Conservation (phyloP, 2,888 invertebrate genomes). For the Acanthosepion lycidas region DNA sequence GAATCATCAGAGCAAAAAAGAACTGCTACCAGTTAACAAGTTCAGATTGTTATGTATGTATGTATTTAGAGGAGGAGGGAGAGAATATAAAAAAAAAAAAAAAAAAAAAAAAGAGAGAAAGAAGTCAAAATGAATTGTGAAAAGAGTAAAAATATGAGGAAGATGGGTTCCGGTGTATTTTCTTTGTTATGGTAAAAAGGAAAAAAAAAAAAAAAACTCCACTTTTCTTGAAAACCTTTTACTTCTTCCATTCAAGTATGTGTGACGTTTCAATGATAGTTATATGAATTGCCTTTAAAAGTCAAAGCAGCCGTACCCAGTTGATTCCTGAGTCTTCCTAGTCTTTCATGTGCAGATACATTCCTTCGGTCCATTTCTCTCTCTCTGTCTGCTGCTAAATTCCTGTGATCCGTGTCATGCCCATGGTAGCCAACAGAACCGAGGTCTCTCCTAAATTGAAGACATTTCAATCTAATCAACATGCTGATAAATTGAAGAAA, state of each 20-base stretch:
- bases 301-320: neutral
- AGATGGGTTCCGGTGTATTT: no score
- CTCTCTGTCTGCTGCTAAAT: neutral
- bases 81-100: no score
- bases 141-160: neutral
- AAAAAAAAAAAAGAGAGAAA: neutral
- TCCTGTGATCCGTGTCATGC: constrained; percentile 33
- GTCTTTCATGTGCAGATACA: constrained; percentile 42
- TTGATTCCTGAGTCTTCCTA: constrained; percentile 33
- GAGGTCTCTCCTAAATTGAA: constrained; percentile 3
- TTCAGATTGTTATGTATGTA: neutral
- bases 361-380: constrained; percentile 36
- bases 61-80: neutral
- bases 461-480: no score
- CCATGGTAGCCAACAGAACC: neutral
- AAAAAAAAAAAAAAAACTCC: no score
- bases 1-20: neutral
- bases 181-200: no score
- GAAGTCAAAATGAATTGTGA: neutral
- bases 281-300: neutral
- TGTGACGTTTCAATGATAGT: no score
- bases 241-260: no score
- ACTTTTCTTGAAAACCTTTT: no score
- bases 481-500: no score
- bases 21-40: neutral